Evolutionary conservation across 2,797 vertebrate genomes (phyloP).

Genomic region (Melanotaenia boesemani): DNA sequence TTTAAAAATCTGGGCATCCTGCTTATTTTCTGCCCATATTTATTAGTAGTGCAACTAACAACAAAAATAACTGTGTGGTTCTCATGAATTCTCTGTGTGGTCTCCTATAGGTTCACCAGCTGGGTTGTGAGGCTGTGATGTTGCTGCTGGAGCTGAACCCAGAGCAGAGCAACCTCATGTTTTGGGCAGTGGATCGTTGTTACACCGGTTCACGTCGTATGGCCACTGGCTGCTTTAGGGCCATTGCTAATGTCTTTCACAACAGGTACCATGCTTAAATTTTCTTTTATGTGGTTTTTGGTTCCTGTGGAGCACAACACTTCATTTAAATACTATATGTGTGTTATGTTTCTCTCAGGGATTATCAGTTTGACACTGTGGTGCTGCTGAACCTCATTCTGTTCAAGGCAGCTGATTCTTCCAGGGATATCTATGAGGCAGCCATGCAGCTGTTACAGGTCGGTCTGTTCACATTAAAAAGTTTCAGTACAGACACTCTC

Average conservation of each 20-base stretch:
- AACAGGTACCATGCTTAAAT: slow-evolving; percentile 86
- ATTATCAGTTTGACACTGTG: slow-evolving; percentile 99
- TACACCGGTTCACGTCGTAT: slow-evolving; percentile 96
- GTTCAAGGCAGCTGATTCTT: slow-evolving; percentile 98
- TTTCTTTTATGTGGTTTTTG: background rate
- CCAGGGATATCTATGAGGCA: slow-evolving; percentile 96
- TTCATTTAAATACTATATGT: background rate
- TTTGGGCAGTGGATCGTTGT: slow-evolving; percentile 98
- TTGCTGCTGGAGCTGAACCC: slow-evolving; percentile 97
- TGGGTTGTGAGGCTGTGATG: slow-evolving; percentile 98
- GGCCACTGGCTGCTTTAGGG: slow-evolving; percentile 96
- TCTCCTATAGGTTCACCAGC: slow-evolving; percentile 90
- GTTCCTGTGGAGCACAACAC: background rate
- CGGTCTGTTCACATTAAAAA: slow-evolving; percentile 17
- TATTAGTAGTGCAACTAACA: background rate
- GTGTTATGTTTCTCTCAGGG: slow-evolving; percentile 79
- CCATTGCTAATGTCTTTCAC: slow-evolving; percentile 97
- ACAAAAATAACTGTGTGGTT: background rate
- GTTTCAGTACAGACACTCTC: background rate
- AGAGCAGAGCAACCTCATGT: slow-evolving; percentile 99
- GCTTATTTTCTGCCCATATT: background rate
- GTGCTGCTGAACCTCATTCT: slow-evolving; percentile 98
- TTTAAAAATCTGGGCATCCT: background rate
- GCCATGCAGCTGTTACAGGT: slow-evolving; percentile 99
- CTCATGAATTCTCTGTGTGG: background rate